Base-by-base conservation (phyloP, 2,113 vertebrate species). In the Nanorana parkeri region DNA sequence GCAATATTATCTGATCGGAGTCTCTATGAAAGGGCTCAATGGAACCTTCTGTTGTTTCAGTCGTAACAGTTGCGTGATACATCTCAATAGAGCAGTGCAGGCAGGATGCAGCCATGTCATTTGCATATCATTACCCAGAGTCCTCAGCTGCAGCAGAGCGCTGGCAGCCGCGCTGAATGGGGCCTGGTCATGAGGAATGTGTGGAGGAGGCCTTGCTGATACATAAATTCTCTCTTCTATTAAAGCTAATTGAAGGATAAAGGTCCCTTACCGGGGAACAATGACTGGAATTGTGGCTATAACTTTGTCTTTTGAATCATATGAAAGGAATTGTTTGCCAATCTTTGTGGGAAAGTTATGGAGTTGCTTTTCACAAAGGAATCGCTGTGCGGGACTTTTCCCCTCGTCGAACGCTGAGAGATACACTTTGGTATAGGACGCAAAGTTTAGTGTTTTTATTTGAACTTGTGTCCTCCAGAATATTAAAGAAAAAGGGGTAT, bases 151-250 rank as follows among this genome's bases (percentile, higher is more conserved):
- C 77, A 21, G 29, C 77, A 16, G 32, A 47, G 28, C 26, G 16
- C 26, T 75, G 72, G 60, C 58, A 60, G n/a, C 58, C 29, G 16
- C 26, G 21, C 26, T 75, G 72, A 75, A 75, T 75, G n/a, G 72
- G 72, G 24, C 28, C 56, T 75, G 72, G 56, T 75, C 29, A 75
- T 58, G 55, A 75, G 29, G 72, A 75, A 75, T 75, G 55, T 75
- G 72, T 75, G 72, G 72, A 75, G 72, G 72, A 75, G 58, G 72
- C 41, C 41, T 47, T 75, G 55, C 55, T 60, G 72, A 75, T 75
- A 75, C 72, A 75, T 75, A 75, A 75, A 75, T 75, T 75, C 72
- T 75, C 72, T 61, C 60, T 75, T 75, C 72, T 75, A 75, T 75
- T 75, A 75, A 75, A 75, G 29, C 72, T 75, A 75, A 75, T 75